Evolutionary conservation across 35 echinoderm and acorn worm species (phyloP).

Genomic region (Stichopus chloronotus): DNA sequence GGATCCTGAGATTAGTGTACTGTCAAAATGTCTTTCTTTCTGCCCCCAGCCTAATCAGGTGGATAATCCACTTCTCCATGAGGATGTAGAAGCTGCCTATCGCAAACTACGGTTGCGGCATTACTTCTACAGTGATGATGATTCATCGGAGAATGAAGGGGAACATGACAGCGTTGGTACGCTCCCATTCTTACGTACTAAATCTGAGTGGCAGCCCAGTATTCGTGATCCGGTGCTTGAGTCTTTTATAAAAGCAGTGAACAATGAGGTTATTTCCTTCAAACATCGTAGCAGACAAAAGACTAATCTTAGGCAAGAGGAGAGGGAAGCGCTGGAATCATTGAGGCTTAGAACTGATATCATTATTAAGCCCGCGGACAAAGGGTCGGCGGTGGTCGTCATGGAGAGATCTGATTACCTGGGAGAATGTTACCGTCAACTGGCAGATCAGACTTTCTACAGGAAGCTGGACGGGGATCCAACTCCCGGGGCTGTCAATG

Average conservation of each 20-base stretch:
- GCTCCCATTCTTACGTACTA: slow-evolving; percentile 5
- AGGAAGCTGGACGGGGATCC: too few relatives aligned
- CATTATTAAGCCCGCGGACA: too few relatives aligned
- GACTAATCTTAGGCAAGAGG: neutral
- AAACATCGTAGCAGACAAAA: too few relatives aligned
- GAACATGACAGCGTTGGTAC: neutral
- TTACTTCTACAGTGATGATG: neutral
- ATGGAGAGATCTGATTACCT: too few relatives aligned
- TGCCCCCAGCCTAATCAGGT: neutral
- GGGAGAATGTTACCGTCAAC: neutral
- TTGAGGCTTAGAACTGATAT: neutral
- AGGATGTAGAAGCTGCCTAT: neutral
- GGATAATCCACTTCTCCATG: neutral
- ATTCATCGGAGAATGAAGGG: neutral
- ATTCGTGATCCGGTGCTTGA: too few relatives aligned
- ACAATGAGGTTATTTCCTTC: neutral
- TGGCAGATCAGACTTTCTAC: too few relatives aligned
- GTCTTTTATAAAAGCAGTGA: too few relatives aligned
- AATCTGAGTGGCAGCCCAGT: neutral
- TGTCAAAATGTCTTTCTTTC: slow-evolving; percentile 1
- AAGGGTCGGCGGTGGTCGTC: too few relatives aligned
- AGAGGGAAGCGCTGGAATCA: too few relatives aligned
- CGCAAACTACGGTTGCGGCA: neutral
- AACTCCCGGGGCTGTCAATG: too few relatives aligned
- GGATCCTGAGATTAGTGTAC: neutral